Evolutionary conservation across 2,113 vertebrate genomes (phyloP), one percentile per base, ranked within the genome.

Genomic region (Epinephelus fuscoguttatus): DNA sequence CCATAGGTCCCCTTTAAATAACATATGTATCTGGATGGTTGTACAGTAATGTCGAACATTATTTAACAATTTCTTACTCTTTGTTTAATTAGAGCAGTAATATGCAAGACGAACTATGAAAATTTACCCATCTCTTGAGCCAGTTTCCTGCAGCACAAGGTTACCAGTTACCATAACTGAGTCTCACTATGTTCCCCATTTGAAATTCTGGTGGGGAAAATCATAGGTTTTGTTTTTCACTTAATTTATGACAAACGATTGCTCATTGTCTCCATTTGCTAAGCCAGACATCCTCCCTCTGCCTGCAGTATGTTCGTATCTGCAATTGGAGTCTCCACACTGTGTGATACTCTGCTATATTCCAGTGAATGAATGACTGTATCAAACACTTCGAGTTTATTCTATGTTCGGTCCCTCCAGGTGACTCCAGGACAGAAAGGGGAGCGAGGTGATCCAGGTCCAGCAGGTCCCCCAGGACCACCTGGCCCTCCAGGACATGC

Each of bases 371-470:
- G 1, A 69, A 27, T 60, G 6, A 45, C 30, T 57, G 15, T 56
- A 60, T 53, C 1, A 84, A 49, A 42, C 40, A 15, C 14, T 74
- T 14, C 42, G 27, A 67, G 33, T 59, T 6, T 25, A 3, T 23
- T n/a, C 12, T 12, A 53, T 3, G 0, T 19, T 53, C 25, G 74
- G 64, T 64, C 80, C 67, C 59, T 85, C 1, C 86, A 94, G 90
- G 72, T 80, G 45, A 89, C 85, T 64, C 81, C 78, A 0, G 89
- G 88, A 11, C 83, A 90, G 63, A 96, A 97, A 73, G 94, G 95
- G 21, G 91, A 96, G 45, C 87, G 42, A 88, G 94, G 94, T 82
- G 88, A 95, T 0, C 84, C 84, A 13, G 96, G 93, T 1, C 80
- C 92, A 1, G 67, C 93, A 3, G 96, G 90, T 1, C 89, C 92